Conservation (phyloP, 2,113 vertebrate genomes). For the Podocnemis expansa region DNA sequence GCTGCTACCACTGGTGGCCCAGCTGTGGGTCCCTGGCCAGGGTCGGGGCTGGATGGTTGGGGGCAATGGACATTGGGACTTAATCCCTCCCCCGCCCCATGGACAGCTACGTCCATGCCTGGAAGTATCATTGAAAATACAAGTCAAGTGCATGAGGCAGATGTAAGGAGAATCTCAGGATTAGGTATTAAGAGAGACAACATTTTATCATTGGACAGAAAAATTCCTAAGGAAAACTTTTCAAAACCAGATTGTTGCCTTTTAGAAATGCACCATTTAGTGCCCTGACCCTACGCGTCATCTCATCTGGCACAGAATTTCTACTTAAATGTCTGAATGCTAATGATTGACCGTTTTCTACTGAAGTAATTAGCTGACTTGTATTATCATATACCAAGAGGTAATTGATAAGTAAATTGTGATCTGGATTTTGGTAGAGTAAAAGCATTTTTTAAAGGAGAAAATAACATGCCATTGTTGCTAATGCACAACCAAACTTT, state of each 20-base stretch:
- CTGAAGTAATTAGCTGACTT: background rate
- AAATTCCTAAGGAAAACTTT: background rate
- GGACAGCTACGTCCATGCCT: too few relatives aligned
- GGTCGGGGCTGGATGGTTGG: too few relatives aligned
- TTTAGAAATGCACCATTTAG: background rate
- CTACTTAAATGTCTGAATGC: background rate
- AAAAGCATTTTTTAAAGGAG: background rate
- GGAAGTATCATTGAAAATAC: background rate
- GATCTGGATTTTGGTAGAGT: background rate
- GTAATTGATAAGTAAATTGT: background rate
- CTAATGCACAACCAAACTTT: background rate
- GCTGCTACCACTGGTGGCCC: too few relatives aligned
- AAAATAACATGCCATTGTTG: accelerated
- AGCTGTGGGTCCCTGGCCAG: too few relatives aligned
- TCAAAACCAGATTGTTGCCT: background rate
- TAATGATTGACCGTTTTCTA: background rate
- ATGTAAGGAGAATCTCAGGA: background rate
- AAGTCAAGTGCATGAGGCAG: background rate
- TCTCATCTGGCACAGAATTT: background rate
- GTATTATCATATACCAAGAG: background rate
- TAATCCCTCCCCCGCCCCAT: too few relatives aligned
- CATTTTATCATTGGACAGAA: background rate
- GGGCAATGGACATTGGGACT: too few relatives aligned
- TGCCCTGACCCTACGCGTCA: background rate
- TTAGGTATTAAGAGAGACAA: background rate